Evolutionary conservation across 1,140 invertebrate genomes (phyloP), one percentile per base, ranked within the genome.

Genomic region (Bactericera cockerelli): DNA sequence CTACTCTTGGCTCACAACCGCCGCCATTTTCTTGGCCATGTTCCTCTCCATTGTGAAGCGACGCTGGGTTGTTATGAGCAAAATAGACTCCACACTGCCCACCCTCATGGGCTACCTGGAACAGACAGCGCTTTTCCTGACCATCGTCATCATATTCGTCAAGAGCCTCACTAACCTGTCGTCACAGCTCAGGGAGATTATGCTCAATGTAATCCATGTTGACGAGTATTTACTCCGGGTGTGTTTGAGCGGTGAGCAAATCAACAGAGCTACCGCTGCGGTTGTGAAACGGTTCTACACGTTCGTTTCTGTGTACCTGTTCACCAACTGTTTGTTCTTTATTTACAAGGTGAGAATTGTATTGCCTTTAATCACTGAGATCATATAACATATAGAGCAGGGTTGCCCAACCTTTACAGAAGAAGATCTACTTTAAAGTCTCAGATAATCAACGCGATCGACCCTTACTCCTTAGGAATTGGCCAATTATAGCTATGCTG

Each of bases 241-340:
- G 3, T 8, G 19, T 49, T 10, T 4, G 22, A 49, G 19, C 19
- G 42, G 8, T 3, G 22, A 19, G 6, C 22, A 19, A 19, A 49
- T 49, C 22, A n/a, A 49, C 42, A 4, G 19, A 8, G 42, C n/a
- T 4, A 49, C 42, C 19, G 19, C 4, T 19, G 8, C 4, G 8
- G 42, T 49, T 49, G 22, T 49, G 42, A 4, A n/a, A 8, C 6
- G 19, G 22, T 49, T 49, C 19, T 49, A 6, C 22, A 19, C 22
- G 22, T 49, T 49, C n/a, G n/a, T 49, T 8, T 49, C 42, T 49
- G 42, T 49, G n/a, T 49, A 49, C 19, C 19, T 49, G 22, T 3
- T 49, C 3, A 10, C 42, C n/a, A 49, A 49, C 22, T 49, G n/a
- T 49, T 22, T 49, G 42, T 49, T 49, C n/a, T 49, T 49, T n/a